Evolutionary conservation across 2,888 invertebrate species (phyloP).

Genomic region (Pinctada fucata): DNA sequence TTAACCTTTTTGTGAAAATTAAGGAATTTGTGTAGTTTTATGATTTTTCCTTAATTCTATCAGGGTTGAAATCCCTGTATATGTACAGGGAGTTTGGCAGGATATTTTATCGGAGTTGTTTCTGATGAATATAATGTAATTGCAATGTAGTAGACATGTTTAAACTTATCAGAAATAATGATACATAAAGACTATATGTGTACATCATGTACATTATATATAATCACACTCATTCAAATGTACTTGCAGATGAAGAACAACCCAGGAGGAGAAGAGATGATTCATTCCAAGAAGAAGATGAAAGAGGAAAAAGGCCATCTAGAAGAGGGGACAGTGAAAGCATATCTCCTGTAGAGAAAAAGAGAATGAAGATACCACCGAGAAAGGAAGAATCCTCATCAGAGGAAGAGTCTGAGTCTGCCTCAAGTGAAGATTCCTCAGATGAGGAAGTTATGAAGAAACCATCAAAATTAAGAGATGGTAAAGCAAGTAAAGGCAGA

Average conservation of each 20-base stretch:
- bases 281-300: not conserved
- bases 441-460: not conserved
- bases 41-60: too few species aligned
- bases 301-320: not conserved
- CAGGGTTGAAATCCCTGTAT: too few species aligned
- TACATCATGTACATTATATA: too few species aligned
- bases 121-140: too few species aligned
- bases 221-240: too few species aligned
- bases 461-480: not conserved
- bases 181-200: too few species aligned
- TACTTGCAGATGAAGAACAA: not conserved
- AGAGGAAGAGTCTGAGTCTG: not conserved
- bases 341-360: not conserved
- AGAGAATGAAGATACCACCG: not conserved
- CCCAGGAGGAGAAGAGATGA: not conserved
- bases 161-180: too few species aligned
- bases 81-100: too few species aligned
- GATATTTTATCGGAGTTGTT: too few species aligned
- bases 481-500: not conserved
- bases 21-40: too few species aligned
- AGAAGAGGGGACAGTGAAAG: not conserved
- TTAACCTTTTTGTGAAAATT: too few species aligned
- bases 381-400: not conserved
- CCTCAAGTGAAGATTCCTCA: not conserved
- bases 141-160: too few species aligned